Conservation (phyloP, 1,140 invertebrate species). For the Lepidostoma basale region DNA sequence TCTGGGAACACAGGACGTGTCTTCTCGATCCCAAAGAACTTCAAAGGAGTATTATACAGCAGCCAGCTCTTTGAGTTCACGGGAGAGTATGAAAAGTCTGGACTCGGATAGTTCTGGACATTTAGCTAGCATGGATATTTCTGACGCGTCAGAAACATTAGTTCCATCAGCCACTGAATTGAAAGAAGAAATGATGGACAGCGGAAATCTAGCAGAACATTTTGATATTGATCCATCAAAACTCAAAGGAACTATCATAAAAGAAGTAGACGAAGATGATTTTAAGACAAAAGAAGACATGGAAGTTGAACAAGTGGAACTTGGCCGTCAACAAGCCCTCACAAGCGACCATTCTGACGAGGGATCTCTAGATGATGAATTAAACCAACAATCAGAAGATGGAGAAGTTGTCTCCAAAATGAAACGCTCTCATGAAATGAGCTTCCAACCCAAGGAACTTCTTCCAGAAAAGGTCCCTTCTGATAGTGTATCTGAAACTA, state of each 20-base stretch:
- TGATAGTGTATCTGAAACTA: slow-evolving; percentile 53
- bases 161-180: slow-evolving; percentile 77
- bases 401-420: slow-evolving; percentile 68
- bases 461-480: slow-evolving; percentile 58
- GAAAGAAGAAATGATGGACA: slow-evolving; percentile 62
- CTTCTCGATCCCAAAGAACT: slow-evolving; percentile 68
- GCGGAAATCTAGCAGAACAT: slow-evolving; percentile 58
- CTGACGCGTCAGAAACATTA: slow-evolving; percentile 88
- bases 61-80: slow-evolving; percentile 80
- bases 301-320: slow-evolving; percentile 29
- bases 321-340: neutral
- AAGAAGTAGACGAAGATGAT: slow-evolving; percentile 44
- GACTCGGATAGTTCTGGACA: slow-evolving; percentile 89
- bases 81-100: slow-evolving; percentile 86
- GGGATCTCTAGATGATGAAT: slow-evolving; percentile 55
- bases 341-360: slow-evolving; percentile 58
- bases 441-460: slow-evolving; percentile 75
- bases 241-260: slow-evolving; percentile 46
- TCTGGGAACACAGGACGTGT: slow-evolving; percentile 76
- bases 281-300: slow-evolving; percentile 31
- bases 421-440: slow-evolving; percentile 90
- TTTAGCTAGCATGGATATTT: slow-evolving; percentile 84
- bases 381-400: slow-evolving; percentile 46
- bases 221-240: slow-evolving; percentile 57
- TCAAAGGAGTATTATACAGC: slow-evolving; percentile 87